These are phyloP conservation scores for Thalassophryne amazonica DNA, from an alignment of 2,797 vertebrate genomes.

Conservation along the genomic window DNA sequence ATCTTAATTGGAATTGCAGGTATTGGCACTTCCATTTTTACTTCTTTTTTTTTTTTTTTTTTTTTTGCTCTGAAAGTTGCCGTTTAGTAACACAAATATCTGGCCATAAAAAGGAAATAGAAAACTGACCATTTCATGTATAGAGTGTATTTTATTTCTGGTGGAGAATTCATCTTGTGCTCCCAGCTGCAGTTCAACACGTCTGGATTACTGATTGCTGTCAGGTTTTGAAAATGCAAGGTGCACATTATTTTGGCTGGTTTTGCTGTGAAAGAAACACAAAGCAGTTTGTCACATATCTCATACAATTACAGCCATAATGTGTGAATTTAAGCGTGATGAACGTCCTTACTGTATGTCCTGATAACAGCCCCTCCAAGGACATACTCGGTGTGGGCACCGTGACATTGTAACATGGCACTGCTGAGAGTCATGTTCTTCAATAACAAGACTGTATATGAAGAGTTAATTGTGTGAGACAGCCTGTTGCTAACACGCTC, in stretches of 20 bases:
- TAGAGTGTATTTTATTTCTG: constrained; percentile 37
- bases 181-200: constrained; percentile 58
- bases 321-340: background rate
- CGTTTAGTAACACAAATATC: too few species aligned
- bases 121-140: constrained; percentile 26
- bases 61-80: too few species aligned
- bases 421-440: constrained; percentile 30
- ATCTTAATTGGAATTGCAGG: too few species aligned
- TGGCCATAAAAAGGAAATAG: background rate
- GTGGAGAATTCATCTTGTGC: constrained; percentile 13
- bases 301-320: background rate
- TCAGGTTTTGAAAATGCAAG: background rate
- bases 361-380: constrained; percentile 50
- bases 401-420: constrained; percentile 34
- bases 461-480: constrained; percentile 32
- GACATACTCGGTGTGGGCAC: background rate
- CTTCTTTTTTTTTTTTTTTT: too few species aligned
- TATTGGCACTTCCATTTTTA: too few species aligned
- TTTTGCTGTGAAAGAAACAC: constrained; percentile 39
- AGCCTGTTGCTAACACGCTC: background rate
- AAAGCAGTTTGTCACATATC: background rate
- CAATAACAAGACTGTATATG: constrained; percentile 37
- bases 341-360: constrained; percentile 54
- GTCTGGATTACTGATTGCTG: fast-evolving
- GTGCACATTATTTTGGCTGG: constrained; percentile 53